A percentile compares a stretch with the other conserved stretches of the same genome.
Conservation (phyloP, 1,140 invertebrate genomes). For the Sweltsa coloradensis region DNA sequence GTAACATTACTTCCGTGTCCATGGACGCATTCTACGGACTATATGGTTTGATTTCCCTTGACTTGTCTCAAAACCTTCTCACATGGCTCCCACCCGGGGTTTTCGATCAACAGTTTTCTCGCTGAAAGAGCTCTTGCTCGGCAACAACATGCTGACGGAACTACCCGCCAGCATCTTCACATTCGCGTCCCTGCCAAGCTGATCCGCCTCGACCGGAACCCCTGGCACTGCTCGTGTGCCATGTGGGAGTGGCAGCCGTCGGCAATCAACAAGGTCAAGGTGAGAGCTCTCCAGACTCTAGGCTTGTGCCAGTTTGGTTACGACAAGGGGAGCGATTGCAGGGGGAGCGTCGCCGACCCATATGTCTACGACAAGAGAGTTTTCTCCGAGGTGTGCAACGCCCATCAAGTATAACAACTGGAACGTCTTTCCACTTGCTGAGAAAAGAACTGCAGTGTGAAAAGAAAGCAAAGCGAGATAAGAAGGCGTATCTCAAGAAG, state of each 20-base stretch:
- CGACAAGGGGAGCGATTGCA: conserved; percentile 31
- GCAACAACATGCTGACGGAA: conserved; percentile 42
- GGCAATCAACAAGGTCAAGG: conserved; percentile 32
- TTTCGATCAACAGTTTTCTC: conserved; percentile 45
- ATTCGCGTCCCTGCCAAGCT: conserved; percentile 36
- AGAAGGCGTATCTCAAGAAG: conserved; percentile 5
- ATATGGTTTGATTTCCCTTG: conserved; percentile 39
- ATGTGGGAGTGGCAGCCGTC: conserved; percentile 47
- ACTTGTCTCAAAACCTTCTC: conserved; percentile 48
- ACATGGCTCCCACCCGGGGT: conserved; percentile 42
- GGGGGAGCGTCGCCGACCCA: conserved; percentile 23
- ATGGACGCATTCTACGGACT: conserved; percentile 55
- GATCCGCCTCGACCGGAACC: conserved; percentile 46
- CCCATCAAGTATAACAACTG: conserved; percentile 41
- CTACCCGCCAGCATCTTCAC: conserved; percentile 43
- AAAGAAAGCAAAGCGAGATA: conserved; percentile 1
- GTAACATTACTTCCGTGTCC: conserved; percentile 45
- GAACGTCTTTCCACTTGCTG: conserved; percentile 45
- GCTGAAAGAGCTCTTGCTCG: conserved; percentile 44
- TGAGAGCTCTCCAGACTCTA: conserved; percentile 23
- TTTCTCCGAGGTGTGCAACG: conserved; percentile 45
- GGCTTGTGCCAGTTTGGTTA: conserved; percentile 27
- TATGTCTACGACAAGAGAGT: conserved; percentile 41
- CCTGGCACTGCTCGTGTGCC: conserved; percentile 54
- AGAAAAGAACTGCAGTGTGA: conserved; percentile 26